Conservation (phyloP, 1,140 invertebrate genomes). For the Rhyacophila brunnea region DNA sequence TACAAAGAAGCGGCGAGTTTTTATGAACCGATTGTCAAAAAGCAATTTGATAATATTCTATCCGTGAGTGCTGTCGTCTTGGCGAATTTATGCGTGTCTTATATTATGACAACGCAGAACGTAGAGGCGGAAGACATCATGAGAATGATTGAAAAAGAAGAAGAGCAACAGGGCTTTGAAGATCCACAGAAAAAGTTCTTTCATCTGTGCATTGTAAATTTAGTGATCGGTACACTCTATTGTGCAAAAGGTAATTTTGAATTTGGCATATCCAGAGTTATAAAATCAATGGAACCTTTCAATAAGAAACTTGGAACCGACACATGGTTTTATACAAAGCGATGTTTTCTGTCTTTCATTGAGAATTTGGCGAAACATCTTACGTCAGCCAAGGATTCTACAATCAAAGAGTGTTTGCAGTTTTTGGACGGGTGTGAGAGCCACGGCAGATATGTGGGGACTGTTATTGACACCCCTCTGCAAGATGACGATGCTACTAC, state of each 20-base stretch:
- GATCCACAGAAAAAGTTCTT: conserved; percentile 94
- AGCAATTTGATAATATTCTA: conserved; percentile 93
- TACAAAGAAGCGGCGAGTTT: conserved; percentile 98
- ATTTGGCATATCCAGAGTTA: conserved; percentile 96
- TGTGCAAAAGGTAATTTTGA: conserved; percentile 99
- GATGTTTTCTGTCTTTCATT: conserved; percentile 90
- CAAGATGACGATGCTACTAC: conserved; percentile 68
- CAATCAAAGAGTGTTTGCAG: conserved; percentile 85
- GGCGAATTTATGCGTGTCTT: conserved; percentile 97
- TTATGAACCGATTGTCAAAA: conserved; percentile 97
- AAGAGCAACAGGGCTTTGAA: conserved; percentile 88
- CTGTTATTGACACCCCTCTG: conserved; percentile 78
- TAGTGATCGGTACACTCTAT: conserved; percentile 98
- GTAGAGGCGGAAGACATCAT: conserved; percentile 99
- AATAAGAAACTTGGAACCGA: conserved; percentile 94
- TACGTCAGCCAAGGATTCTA: conserved; percentile 83
- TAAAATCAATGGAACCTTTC: conserved; percentile 94
- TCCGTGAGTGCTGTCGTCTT: conserved; percentile 94
- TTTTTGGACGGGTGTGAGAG: conserved; percentile 93
- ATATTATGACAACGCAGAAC: conserved; percentile 99
- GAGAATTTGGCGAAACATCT: conserved; percentile 92
- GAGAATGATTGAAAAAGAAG: conserved; percentile 98
- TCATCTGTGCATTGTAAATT: conserved; percentile 97
- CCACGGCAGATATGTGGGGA: conserved; percentile 82
- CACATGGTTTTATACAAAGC: conserved; percentile 96